Evolutionary conservation across 2,113 vertebrate genomes (phyloP).

Genomic region (Syrrhaptes paradoxus): DNA sequence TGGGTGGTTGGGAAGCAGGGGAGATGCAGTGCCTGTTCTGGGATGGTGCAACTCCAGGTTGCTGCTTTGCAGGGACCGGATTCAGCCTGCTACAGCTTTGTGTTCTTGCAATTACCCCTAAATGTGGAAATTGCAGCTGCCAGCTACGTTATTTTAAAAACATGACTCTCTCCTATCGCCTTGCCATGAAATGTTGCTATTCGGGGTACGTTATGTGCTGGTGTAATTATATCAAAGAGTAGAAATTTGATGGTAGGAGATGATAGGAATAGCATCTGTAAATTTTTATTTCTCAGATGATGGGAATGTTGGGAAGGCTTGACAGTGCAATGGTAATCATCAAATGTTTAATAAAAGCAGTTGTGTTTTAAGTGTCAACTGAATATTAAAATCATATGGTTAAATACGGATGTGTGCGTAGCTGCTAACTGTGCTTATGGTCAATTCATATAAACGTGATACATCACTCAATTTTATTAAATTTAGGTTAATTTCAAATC

Average conservation of each 20-base stretch:
- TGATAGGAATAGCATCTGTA: not conserved
- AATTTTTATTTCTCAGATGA: not conserved
- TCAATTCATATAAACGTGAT: not conserved
- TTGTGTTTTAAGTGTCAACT: not conserved
- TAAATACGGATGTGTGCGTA: conserved; percentile 5
- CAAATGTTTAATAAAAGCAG: not conserved
- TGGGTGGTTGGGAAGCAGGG: fast-evolving
- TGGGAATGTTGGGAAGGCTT: not conserved
- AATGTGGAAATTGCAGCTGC: not conserved
- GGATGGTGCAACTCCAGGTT: fast-evolving
- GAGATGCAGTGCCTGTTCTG: not conserved
- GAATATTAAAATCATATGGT: conserved; percentile 2
- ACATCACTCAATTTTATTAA: not conserved
- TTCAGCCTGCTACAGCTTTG: not conserved
- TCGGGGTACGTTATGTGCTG: not conserved
- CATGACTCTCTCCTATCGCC: not conserved
- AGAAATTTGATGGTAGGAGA: not conserved
- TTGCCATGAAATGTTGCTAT: not conserved
- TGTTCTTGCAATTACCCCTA: not conserved
- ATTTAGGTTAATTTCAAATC: conserved; percentile 38
- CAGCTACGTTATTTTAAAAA: not conserved
- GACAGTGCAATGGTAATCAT: not conserved
- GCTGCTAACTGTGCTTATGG: conserved; percentile 4
- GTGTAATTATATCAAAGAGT: not conserved
- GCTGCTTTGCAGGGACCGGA: not conserved